phyloP scores from a whole-genome alignment of 2,113 vertebrate species.

The Dicrurus megarhynchus region DNA sequence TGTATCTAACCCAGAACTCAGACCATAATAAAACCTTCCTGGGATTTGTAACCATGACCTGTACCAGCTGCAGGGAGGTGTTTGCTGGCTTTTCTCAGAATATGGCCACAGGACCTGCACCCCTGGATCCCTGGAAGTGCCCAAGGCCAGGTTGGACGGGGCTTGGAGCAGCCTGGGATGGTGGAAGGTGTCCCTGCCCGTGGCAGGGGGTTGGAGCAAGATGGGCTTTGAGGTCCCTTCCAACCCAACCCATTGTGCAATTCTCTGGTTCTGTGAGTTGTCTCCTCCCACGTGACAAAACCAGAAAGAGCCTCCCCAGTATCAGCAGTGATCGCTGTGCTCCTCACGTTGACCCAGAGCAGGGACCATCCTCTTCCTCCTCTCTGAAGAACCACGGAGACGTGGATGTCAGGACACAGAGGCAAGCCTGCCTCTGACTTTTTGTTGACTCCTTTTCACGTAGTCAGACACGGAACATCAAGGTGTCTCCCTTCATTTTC shows the following conservation, averaged over 20 bases:
- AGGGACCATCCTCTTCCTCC: neutral
- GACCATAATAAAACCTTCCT: neutral
- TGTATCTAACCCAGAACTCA: neutral
- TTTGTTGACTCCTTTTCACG: neutral
- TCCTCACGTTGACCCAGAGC: neutral
- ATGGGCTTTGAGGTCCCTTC: neutral
- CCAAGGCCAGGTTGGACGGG: fast-evolving
- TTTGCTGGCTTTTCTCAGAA: neutral
- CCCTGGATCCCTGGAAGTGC: neutral
- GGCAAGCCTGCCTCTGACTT: neutral
- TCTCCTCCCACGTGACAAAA: neutral
- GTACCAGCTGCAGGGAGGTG: too few species aligned
- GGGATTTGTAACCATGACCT: neutral
- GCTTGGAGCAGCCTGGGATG: fast-evolving
- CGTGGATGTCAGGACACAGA: neutral
- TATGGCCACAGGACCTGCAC: fast-evolving
- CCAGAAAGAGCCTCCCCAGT: fast-evolving
- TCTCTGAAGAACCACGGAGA: neutral
- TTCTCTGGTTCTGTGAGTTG: neutral
- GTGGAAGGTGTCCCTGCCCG: too few species aligned
- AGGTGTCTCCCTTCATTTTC: neutral
- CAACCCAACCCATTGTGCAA: neutral
- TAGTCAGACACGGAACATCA: neutral
- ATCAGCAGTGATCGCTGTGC: neutral
- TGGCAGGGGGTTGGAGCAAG: neutral